Base-by-base conservation (phyloP, 1,140 invertebrate species). In the Saccostrea echinata region DNA sequence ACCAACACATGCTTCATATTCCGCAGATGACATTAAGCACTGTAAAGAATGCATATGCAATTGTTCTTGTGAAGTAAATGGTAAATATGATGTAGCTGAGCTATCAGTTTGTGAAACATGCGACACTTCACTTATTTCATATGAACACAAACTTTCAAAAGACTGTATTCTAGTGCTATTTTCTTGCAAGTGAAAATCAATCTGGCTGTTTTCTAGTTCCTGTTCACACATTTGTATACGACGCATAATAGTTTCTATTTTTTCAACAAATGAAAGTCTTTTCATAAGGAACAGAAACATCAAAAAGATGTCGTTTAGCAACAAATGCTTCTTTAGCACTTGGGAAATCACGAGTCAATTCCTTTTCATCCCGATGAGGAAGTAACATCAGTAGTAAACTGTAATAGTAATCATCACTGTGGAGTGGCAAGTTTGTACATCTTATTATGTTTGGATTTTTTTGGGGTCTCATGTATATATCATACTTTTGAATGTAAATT, bases 351-450 rank as follows among this genome's bases (percentile, higher is more conserved):
- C n/a, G 33, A 27, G 85, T 18, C 33, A 89, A 71, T 52, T 85
- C 83, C 51, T 33, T 27, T 71, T 89, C 86, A 18, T 53, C 27
- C 27, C 84, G 52, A 86, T 90, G 87, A 12, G 90, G 90, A 11
- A 76, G 86, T 30, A 90, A 86, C 88, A 91, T 84, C 71, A 91
- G 82, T 89, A 90, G 6, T 8, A 43, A 43, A 43, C 43, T 43
- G 9, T 43, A 43, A 43, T 8, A 43, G 43, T 43, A 43, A 81
- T 91, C 89, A 9, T 91, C 89, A 33, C 84, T 83, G 68, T 43
- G 61, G 51, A 87, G 18, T 21, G 89, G 43, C 82, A 89, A 88
- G 21, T 84, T 89, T 16, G 89, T 84, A 61, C 55, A 88, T 51
- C 86, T 85, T 1, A 91, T 33, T 33, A 90, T 80, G 55, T 12